These are phyloP conservation scores for Zoanthus sansibaricus DNA, from an alignment of 92 coral and sea anemone genomes.

Conservation along the genomic window DNA sequence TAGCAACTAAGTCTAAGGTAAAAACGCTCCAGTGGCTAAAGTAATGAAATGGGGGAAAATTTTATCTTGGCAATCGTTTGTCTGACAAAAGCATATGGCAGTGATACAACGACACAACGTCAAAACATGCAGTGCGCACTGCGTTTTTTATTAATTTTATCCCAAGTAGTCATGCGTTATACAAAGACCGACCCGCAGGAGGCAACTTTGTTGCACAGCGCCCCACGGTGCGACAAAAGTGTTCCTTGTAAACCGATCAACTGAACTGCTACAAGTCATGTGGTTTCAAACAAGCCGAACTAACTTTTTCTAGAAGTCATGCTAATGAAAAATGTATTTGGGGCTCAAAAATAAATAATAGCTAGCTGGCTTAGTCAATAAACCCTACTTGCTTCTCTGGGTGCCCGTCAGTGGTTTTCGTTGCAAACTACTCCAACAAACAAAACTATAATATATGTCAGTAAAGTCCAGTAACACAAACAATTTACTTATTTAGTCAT, in stretches of 20 bases:
- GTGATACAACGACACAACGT: not conserved
- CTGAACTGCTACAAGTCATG: conserved; percentile 6
- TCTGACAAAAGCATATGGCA: conserved; percentile 42
- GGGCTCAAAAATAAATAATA: not conserved
- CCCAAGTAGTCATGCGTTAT: not conserved
- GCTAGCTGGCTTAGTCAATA: too few species aligned
- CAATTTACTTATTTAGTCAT: not conserved
- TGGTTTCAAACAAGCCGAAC: conserved; percentile 21
- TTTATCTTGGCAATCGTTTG: conserved; percentile 51
- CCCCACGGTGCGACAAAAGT: conserved; percentile 7
- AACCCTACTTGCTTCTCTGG: not conserved
- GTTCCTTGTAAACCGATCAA: not conserved
- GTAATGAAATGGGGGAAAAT: conserved; percentile 32
- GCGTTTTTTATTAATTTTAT: not conserved
- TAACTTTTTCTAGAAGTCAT: not conserved
- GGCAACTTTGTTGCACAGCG: not conserved
- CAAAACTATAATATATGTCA: not conserved
- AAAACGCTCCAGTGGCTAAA: conserved; percentile 7
- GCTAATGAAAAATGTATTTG: not conserved
- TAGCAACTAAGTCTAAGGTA: not conserved
- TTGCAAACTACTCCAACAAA: not conserved
- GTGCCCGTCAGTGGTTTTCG: not conserved
- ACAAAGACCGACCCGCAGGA: conserved; percentile 4
- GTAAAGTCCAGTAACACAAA: not conserved
- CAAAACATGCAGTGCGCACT: not conserved